Base-by-base conservation (phyloP, 2,113 vertebrate species). In the Physeter macrocephalus region DNA sequence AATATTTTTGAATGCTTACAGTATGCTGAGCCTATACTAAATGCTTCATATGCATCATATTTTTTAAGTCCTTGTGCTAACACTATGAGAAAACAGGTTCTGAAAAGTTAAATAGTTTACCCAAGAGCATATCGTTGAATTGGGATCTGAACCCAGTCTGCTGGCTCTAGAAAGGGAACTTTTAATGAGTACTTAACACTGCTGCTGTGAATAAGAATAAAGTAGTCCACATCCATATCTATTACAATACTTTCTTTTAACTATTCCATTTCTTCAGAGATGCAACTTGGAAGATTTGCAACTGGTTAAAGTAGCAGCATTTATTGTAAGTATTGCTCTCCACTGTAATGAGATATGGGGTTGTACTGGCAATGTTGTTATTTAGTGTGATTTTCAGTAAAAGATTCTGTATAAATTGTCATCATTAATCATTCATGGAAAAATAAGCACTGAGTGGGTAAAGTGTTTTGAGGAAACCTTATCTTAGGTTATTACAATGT, bases 371-470 rank as follows among this genome's bases (percentile, higher is more conserved):
- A 77, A 43, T 34, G 78, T 29, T 71, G 85, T 80, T 97, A 94
- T 88, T 96, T 92, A 98, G 95, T 97, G 80, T 96, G 95, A 90
- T 98, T 97, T 98, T 91, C 83, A 67, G 88, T 75, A 34, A 64
- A 94, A 94, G 82, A 88, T 71, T 95, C 75, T 93, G 25, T 95
- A 71, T 90, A 97, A 97, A 95, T 98, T 96, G 96, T 97, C 91
- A 62, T 94, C 97, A 97, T 97, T 96, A 96, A 98, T 98, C 97
- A 98, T 94, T 97, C 93, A 93, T 74, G 89, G 74, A 88, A 93
- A 97, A 95, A 93, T 93, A 84, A 93, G 27, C 89, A 92, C 74
- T 46, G 92, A 97, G 87, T 97, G 94, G 95, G 69, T 97, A 59
- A 95, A 96, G 43, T 83, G 84, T 95, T 97, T 90, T 77, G 59